phyloP scores from a whole-genome alignment of 2,888 invertebrate species.

The Spisula solida region DNA sequence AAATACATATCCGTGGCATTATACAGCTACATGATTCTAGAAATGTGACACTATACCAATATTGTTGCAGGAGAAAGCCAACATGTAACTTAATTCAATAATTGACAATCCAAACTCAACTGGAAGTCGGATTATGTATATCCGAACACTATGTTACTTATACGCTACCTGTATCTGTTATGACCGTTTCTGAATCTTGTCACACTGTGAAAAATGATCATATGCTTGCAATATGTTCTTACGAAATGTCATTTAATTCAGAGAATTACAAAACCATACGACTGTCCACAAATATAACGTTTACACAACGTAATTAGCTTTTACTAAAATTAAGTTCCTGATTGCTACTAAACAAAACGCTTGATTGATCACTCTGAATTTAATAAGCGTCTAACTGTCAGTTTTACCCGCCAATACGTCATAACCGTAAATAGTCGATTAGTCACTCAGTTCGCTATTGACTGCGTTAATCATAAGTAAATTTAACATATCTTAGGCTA shows the following conservation, averaged over 20 bases:
- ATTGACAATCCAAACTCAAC: not conserved
- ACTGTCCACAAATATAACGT: not conserved
- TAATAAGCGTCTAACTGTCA: slow-evolving; percentile 39
- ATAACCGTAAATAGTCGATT: slow-evolving; percentile 37
- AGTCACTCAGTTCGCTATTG: not conserved
- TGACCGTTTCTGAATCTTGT: not conserved
- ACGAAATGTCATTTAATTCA: not conserved
- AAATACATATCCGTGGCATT: too few species aligned
- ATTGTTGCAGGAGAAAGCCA: too few species aligned
- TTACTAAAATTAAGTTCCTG: not conserved
- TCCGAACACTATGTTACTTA: not conserved
- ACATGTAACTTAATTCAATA: too few species aligned
- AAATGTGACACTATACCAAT: too few species aligned
- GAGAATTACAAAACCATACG: not conserved
- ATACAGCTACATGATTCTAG: too few species aligned
- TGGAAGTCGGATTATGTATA: not conserved
- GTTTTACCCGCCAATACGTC: slow-evolving; percentile 49
- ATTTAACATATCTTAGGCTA: too few species aligned
- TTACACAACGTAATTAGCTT: not conserved
- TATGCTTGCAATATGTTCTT: not conserved
- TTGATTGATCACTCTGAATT: not conserved
- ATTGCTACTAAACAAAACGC: not conserved
- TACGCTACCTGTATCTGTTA: not conserved
- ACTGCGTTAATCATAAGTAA: too few species aligned
- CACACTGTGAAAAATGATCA: not conserved